Base-by-base conservation (phyloP, 2,888 invertebrate species). In the Phortica magna region DNA sequence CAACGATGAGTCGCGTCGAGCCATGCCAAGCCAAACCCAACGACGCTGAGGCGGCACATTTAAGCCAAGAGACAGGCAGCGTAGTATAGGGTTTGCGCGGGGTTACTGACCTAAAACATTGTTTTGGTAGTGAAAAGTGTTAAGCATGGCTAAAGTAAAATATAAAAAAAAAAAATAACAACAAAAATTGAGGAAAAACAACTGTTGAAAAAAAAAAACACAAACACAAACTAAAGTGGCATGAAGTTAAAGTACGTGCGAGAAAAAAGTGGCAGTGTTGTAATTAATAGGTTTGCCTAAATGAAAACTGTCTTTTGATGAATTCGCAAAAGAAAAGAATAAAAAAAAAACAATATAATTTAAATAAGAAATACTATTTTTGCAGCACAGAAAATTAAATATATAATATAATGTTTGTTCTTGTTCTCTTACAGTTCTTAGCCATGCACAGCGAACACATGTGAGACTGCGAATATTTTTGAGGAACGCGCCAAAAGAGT, bases 21-120 rank as follows among this genome's bases (percentile, higher is more conserved):
- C 41, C 31, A n/a, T 3, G 61, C 61, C 22, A 7, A 19, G 57
- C 17, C 17, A 12, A 22, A 19, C 61, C 22, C 61, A 61, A 12
- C 48, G 14, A 12, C 14, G 31, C 31, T 31, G 31, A 31, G 31
- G 48, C 48, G 48, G n/a, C n/a, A 59, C n/a, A 17, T 6, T 12
- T 19, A 61, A 59, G 19, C 48, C 39, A 42, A 65, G n/a, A 48
- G 14, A 31, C 14, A 22, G 41, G 17, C 31, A 31, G 39, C 22
- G 22, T 39, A 41, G 53, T 42, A 7, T n/a, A 22, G 31, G 17
- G 17, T 61, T 65, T 74, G 77, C 79, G 75, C 64, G 80, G 78
- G 88, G 86, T 88, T 80, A 84, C 74, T 86, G 86, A 88, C 84
- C 88, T 77, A 78, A 80, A 79, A 80, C 77, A 68, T 78, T 78